These are phyloP conservation scores for Hylia prasina DNA, from an alignment of 2,113 vertebrate genomes.

Conservation along the genomic window DNA sequence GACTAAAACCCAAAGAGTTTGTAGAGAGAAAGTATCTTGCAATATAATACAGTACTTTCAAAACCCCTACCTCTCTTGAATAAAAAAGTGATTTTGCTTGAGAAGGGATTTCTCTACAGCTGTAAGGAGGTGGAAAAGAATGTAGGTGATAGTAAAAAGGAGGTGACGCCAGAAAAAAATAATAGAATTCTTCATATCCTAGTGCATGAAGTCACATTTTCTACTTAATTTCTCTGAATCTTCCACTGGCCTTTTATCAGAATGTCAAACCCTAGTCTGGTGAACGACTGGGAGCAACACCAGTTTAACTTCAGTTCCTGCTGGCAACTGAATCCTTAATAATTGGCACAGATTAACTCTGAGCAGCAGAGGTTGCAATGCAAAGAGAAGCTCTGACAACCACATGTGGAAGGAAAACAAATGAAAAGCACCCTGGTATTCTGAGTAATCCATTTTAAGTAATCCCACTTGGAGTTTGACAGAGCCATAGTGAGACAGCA, in stretches of 20 bases:
- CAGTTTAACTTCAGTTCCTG: neutral
- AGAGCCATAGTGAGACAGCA: neutral
- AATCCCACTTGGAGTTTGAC: neutral
- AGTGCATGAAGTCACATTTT: neutral
- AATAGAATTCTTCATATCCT: neutral
- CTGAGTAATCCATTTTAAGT: neutral
- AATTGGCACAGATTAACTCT: slow-evolving; percentile 20
- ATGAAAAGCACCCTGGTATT: neutral
- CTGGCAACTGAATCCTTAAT: neutral
- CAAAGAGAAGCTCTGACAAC: neutral
- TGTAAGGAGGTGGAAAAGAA: neutral
- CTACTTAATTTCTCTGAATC: neutral
- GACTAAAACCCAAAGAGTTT: neutral
- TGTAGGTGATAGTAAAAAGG: neutral
- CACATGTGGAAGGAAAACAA: slow-evolving; percentile 4
- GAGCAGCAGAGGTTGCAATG: neutral
- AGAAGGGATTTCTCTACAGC: neutral
- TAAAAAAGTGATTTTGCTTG: neutral
- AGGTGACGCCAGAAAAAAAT: neutral
- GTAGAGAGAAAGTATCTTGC: neutral
- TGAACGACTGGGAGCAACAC: neutral
- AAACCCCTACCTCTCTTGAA: neutral
- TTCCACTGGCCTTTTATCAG: neutral
- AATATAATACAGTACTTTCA: neutral
- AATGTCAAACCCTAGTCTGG: neutral